Evolutionary conservation across 2,113 vertebrate species (phyloP).

Genomic region (Malurus alboscapulatus): DNA sequence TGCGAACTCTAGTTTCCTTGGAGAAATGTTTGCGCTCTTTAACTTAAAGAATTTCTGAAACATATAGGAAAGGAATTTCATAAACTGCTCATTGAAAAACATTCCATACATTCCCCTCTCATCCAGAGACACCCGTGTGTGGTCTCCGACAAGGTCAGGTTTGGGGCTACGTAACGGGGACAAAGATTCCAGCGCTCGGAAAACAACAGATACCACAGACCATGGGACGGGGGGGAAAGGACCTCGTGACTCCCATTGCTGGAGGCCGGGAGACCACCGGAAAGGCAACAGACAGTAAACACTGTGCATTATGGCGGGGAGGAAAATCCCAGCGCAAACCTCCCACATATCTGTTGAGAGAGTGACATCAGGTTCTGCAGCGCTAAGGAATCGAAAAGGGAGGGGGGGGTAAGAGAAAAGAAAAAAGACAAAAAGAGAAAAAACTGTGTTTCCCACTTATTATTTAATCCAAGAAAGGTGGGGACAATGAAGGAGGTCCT

Average conservation of each 20-base stretch:
- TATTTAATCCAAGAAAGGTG: background rate
- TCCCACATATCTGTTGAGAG: conserved; percentile 17
- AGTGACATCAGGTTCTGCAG: conserved; percentile 35
- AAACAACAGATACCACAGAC: conserved; percentile 60
- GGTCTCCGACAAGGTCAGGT: conserved; percentile 70
- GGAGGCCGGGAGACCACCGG: conserved; percentile 54
- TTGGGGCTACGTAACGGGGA: conserved; percentile 61
- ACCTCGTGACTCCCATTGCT: conserved; percentile 38
- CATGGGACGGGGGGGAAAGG: conserved; percentile 6
- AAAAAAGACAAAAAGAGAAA: background rate
- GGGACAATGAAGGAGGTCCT: background rate
- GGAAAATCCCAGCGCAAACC: conserved; percentile 20
- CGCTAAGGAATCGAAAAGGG: background rate
- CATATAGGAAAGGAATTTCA: conserved; percentile 74
- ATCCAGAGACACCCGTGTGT: conserved; percentile 73
- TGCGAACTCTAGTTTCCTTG: conserved; percentile 53
- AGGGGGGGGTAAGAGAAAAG: rapidly evolving
- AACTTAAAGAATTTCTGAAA: conserved; percentile 69
- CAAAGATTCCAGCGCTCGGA: conserved; percentile 61
- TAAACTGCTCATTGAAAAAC: conserved; percentile 74
- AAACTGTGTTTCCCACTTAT: background rate
- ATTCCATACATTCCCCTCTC: conserved; percentile 73
- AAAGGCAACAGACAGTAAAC: conserved; percentile 60
- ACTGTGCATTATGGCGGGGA: conserved; percentile 31
- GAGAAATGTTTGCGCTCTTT: conserved; percentile 58